Percentiles rank a stretch among this genome's conserved stretches.
Conservation (phyloP, 1,140 invertebrate genomes). For the Plodia interpunctella region DNA sequence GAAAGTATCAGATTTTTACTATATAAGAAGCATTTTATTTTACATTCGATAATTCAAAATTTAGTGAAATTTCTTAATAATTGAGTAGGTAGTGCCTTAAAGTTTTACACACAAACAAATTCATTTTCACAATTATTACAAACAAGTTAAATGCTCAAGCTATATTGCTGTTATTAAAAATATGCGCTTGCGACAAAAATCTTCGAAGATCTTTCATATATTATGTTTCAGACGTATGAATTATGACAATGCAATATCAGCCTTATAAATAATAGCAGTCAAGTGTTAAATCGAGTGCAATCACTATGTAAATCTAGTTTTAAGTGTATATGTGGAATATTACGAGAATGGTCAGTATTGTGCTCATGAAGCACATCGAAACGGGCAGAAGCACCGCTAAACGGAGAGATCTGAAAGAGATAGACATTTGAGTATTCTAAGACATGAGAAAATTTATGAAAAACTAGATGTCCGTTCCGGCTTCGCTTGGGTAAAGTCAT, state of each 20-base stretch:
- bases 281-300: conserved; percentile 28
- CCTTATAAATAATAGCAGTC: conserved; percentile 20
- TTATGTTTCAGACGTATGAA: not conserved
- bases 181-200: too few relatives aligned
- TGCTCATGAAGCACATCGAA: conserved; percentile 84
- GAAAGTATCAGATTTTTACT: not conserved
- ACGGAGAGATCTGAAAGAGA: conserved; percentile 77
- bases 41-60: too few relatives aligned
- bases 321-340: conserved; percentile 83
- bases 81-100: too few relatives aligned
- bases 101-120: too few relatives aligned
- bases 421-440: conserved; percentile 8
- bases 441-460: not conserved
- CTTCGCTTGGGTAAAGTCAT: too few relatives aligned
- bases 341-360: conserved; percentile 84
- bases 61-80: too few relatives aligned
- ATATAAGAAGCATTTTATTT: not conserved
- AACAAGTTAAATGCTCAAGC: too few relatives aligned
- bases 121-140: too few relatives aligned
- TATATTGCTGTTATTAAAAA: too few relatives aligned
- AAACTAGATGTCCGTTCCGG: too few relatives aligned
- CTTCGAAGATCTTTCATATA: not conserved
- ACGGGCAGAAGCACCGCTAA: conserved; percentile 82
- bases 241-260: conserved; percentile 16
- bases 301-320: conserved; percentile 31